Percentiles rank a stretch among this genome's conserved stretches.
phyloP scores from a whole-genome alignment of 2,888 invertebrate genomes.

The Ormyrus rosae region DNA sequence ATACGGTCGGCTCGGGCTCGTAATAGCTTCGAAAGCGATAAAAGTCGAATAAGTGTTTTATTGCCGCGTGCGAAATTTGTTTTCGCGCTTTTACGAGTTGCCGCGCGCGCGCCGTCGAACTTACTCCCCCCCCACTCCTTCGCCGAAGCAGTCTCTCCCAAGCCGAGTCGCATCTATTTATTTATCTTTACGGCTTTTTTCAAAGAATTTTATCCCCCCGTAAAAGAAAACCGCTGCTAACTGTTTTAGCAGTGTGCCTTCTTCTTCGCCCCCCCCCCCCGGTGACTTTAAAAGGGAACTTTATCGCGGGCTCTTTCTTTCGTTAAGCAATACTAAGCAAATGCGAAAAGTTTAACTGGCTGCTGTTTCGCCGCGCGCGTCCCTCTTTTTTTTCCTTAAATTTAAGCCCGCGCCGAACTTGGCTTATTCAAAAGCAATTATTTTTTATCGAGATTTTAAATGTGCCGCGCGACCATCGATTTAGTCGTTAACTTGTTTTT shows the following conservation, averaged over 20 bases:
- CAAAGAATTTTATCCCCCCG: constrained; percentile 25
- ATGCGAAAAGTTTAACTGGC: too few relatives aligned
- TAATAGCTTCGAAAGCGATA: constrained; percentile 54
- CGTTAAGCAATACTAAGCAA: too few relatives aligned
- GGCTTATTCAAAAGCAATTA: constrained; percentile 29
- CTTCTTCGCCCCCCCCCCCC: too few relatives aligned
- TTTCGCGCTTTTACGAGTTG: constrained; percentile 60
- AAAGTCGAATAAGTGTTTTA: constrained; percentile 66
- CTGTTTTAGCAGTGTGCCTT: too few relatives aligned
- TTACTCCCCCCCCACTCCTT: background rate
- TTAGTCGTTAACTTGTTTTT: too few relatives aligned
- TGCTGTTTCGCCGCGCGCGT: too few relatives aligned
- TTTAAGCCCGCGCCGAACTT: background rate
- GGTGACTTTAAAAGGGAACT: too few relatives aligned
- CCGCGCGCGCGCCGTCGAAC: constrained; percentile 12
- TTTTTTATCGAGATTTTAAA: constrained; percentile 29
- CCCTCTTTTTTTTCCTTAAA: too few relatives aligned
- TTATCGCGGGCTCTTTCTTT: too few relatives aligned
- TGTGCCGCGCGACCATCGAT: background rate
- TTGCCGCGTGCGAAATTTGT: constrained; percentile 60
- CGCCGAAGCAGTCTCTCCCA: too few relatives aligned
- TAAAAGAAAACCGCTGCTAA: constrained; percentile 9
- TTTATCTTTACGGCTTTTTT: constrained; percentile 44
- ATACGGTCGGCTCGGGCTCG: constrained; percentile 9
- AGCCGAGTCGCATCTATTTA: constrained; percentile 24